Evolutionary conservation across 2,113 vertebrate genomes (phyloP).

Genomic region (Mobula hypostoma): DNA sequence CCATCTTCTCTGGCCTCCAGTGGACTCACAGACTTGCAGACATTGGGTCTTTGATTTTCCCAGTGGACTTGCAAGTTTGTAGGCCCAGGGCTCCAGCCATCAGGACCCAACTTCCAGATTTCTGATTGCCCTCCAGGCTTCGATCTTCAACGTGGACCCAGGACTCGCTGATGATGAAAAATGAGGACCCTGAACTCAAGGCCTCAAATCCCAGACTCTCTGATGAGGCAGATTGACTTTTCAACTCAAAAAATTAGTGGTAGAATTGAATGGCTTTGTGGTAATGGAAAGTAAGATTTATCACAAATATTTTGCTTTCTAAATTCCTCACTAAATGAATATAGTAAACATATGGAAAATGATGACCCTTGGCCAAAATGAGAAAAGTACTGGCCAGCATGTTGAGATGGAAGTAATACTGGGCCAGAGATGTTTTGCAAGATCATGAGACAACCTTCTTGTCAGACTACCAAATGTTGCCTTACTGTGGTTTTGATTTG

Average conservation of each 20-base stretch:
- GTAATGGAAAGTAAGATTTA: neutral
- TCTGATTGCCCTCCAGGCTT: too few species aligned
- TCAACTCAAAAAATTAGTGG: neutral
- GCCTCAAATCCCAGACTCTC: too few species aligned
- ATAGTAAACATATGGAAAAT: neutral
- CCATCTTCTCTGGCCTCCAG: too few species aligned
- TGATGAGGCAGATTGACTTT: neutral
- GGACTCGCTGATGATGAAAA: too few species aligned
- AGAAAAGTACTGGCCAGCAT: neutral
- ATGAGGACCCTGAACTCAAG: too few species aligned
- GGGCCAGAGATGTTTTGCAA: neutral
- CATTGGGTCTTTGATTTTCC: too few species aligned
- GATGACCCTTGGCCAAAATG: neutral
- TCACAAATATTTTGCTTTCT: neutral
- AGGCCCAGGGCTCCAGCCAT: too few species aligned
- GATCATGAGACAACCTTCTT: neutral
- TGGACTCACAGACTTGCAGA: too few species aligned
- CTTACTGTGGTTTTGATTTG: neutral
- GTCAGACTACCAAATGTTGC: neutral
- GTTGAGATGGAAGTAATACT: neutral
- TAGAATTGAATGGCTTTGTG: neutral
- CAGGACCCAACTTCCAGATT: too few species aligned
- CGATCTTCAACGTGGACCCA: too few species aligned
- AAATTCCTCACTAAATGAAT: neutral
- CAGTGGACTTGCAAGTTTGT: too few species aligned